A percentile compares a stretch with the other conserved stretches of the same genome.
phyloP scores from a whole-genome alignment of 2,888 invertebrate genomes.

The Neelides folsomi region DNA sequence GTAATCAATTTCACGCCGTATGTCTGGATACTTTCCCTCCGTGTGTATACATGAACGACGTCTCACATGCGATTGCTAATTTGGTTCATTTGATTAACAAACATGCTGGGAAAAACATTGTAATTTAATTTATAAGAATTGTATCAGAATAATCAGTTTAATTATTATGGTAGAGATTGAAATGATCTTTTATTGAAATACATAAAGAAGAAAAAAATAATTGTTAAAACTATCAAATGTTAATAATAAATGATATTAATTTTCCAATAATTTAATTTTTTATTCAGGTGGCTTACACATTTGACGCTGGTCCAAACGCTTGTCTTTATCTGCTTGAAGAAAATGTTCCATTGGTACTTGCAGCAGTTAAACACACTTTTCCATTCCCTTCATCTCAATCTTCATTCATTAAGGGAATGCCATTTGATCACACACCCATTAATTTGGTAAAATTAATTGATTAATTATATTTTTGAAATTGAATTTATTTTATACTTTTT shows the following conservation, averaged over 20 bases:
- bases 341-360: slow-evolving; percentile 54
- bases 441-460: too few species aligned
- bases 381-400: slow-evolving; percentile 43
- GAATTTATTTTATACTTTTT: too few species aligned
- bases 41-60: slow-evolving; percentile 78
- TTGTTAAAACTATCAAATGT: too few species aligned
- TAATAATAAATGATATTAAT: too few species aligned
- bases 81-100: slow-evolving; percentile 74
- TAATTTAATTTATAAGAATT: slow-evolving; percentile 37
- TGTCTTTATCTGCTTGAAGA: slow-evolving; percentile 70
- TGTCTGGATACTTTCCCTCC: slow-evolving; percentile 91
- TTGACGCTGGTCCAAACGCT: slow-evolving; percentile 96
- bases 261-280: too few species aligned
- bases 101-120: slow-evolving; percentile 49
- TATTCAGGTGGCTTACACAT: slow-evolving; percentile 76
- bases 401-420: slow-evolving; percentile 47
- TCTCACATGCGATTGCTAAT: slow-evolving; percentile 63
- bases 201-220: slow-evolving; percentile 5
- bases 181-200: too few species aligned
- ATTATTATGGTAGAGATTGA: too few species aligned
- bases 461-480: too few species aligned
- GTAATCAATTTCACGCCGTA: slow-evolving; percentile 91
- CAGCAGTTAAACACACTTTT: slow-evolving; percentile 56
- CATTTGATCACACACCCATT: slow-evolving; percentile 32
- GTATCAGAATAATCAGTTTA: too few species aligned